Evolutionary conservation across 1,140 invertebrate species (phyloP).

Genomic region (Amphibalanus amphitrite): DNA sequence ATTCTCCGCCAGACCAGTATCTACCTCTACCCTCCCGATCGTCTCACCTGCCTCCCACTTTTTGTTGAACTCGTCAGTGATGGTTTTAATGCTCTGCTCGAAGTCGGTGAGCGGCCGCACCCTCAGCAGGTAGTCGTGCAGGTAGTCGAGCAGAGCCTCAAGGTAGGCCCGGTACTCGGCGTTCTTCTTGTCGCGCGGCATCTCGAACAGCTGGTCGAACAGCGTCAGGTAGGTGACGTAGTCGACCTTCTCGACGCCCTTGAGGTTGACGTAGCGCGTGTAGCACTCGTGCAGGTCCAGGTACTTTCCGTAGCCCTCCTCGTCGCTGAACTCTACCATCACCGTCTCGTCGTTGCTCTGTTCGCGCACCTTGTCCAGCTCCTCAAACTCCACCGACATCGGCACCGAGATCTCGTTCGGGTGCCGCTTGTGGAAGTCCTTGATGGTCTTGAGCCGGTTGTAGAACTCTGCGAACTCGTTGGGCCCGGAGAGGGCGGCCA

Average conservation of each 20-base stretch:
- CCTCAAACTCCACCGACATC: constrained; percentile 94
- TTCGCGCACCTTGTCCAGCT: constrained; percentile 71
- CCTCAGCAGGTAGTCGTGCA: constrained; percentile 63
- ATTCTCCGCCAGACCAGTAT: too few relatives aligned
- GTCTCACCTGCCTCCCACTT: constrained; percentile 80
- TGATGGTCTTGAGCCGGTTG: constrained; percentile 74
- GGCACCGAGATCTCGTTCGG: constrained; percentile 87
- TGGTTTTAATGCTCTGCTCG: constrained; percentile 52
- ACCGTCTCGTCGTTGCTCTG: constrained; percentile 24
- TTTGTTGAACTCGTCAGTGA: constrained; percentile 61
- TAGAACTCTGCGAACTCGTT: constrained; percentile 99
- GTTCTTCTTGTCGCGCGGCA: constrained; percentile 85
- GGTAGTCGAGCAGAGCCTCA: constrained; percentile 64
- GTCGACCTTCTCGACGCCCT: constrained; percentile 76
- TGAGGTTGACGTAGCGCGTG: constrained; percentile 89
- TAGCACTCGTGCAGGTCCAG: constrained; percentile 96
- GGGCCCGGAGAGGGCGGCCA: constrained; percentile 79
- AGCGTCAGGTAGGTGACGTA: constrained; percentile 87
- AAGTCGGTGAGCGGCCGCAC: constrained; percentile 85
- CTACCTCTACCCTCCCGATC: constrained; percentile 65
- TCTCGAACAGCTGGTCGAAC: constrained; percentile 93
- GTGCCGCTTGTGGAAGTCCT: constrained; percentile 90
- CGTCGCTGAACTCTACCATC: constrained; percentile 94
- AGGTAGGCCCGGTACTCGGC: constrained; percentile 83
- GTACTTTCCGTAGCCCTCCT: constrained; percentile 98